phyloP scores from a whole-genome alignment of 2,888 invertebrate species.

The Cheilosia soror region DNA sequence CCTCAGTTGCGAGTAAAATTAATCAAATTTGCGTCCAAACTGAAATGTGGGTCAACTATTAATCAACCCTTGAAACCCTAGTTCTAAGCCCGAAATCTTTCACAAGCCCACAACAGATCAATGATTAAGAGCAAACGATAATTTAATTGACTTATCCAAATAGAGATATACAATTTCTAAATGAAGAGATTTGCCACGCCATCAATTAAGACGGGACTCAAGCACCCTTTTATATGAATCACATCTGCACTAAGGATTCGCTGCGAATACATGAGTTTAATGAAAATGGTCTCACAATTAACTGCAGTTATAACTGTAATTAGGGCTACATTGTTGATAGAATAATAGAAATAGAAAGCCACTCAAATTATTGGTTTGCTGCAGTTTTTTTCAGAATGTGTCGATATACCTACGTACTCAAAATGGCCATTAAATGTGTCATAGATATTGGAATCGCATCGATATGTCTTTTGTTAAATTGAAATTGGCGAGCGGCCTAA shows the following conservation, averaged over 20 bases:
- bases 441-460: constrained; percentile 25
- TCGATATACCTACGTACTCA: background rate
- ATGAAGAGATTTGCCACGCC: constrained; percentile 41
- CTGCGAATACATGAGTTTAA: constrained; percentile 19
- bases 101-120: background rate
- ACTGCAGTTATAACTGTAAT: constrained; percentile 48
- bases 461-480: constrained; percentile 46
- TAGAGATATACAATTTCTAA: background rate
- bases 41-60: no score
- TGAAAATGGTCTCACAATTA: constrained; percentile 36
- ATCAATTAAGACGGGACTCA: constrained; percentile 51
- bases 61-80: no score
- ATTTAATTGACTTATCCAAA: background rate
- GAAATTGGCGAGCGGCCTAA: constrained; percentile 45
- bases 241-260: constrained; percentile 37
- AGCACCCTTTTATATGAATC: constrained; percentile 23
- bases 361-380: constrained; percentile 27
- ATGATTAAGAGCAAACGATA: constrained; percentile 6
- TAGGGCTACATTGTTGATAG: constrained; percentile 57
- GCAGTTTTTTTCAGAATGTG: background rate
- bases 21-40: no score
- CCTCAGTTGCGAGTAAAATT: no score
- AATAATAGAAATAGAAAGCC: constrained; percentile 49
- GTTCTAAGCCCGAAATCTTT: background rate
- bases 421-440: constrained; percentile 28